These are phyloP conservation scores for Poeciliopsis turneri DNA, from an alignment of 2,797 vertebrate genomes.

Conservation along the genomic window DNA sequence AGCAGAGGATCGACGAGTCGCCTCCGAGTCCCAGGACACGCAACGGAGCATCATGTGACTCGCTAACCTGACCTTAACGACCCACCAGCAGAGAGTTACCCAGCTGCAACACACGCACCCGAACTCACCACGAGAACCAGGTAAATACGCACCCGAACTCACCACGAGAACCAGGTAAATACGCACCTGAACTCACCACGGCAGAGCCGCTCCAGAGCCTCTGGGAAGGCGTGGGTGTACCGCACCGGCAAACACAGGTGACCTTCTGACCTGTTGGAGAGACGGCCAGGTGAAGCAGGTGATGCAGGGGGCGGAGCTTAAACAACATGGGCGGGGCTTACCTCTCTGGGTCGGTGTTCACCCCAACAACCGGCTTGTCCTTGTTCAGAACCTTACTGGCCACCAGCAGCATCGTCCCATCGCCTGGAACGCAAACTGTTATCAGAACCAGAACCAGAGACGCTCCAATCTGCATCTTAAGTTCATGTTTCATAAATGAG, in stretches of 20 bases:
- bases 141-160: conserved; percentile 92
- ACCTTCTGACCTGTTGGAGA: conserved; percentile 89
- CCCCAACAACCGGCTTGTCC: conserved; percentile 94
- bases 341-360: conserved; percentile 99
- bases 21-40: neutral
- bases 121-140: conserved; percentile 85
- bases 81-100: neutral
- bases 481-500: too few relatives aligned
- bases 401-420: conserved; percentile 97
- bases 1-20: conserved; percentile 11
- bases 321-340: conserved; percentile 60
- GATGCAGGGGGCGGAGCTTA: conserved; percentile 62
- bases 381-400: conserved; percentile 96
- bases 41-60: conserved; percentile 17
- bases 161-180: conserved; percentile 62
- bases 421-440: conserved; percentile 83
- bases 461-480: neutral
- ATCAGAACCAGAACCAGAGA: neutral
- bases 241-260: conserved; percentile 94
- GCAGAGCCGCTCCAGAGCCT: conserved; percentile 90
- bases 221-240: conserved; percentile 91
- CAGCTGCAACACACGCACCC: conserved; percentile 83
- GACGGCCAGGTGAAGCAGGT: neutral
- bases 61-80: neutral
- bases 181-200: conserved; percentile 96